These are phyloP conservation scores for Anthoscopus minutus DNA, from an alignment of 2,113 vertebrate species.

Conservation along the genomic window DNA sequence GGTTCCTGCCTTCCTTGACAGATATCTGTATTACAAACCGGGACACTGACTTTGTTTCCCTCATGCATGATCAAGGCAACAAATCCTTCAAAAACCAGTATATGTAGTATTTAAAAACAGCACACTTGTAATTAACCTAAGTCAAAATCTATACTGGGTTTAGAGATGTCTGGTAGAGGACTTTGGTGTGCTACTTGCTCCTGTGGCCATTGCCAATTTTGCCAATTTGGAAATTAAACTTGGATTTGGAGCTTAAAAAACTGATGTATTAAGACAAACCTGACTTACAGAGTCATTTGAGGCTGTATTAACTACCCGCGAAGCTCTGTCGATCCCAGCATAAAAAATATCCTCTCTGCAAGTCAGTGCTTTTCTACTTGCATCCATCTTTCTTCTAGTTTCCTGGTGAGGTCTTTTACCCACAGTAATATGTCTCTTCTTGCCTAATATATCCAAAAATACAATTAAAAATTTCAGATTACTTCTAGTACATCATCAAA, in stretches of 20 bases:
- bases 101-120: background rate
- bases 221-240: background rate
- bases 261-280: background rate
- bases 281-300: background rate
- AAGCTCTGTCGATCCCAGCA: background rate
- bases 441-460: background rate
- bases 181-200: background rate
- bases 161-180: background rate
- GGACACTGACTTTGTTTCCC: background rate
- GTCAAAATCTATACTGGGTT: background rate
- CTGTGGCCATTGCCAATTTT: background rate
- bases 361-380: background rate
- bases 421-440: background rate
- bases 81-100: background rate
- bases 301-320: background rate
- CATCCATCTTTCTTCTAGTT: background rate
- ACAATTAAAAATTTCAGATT: background rate
- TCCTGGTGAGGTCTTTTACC: background rate
- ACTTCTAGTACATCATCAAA: background rate
- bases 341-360: background rate
- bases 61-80: background rate
- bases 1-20: too few species aligned
- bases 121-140: background rate
- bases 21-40: too few species aligned
- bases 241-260: background rate